Evolutionary conservation across 2,888 invertebrate species (phyloP), one percentile per base, ranked within the genome.

Genomic region (Hoplodrina blanda): DNA sequence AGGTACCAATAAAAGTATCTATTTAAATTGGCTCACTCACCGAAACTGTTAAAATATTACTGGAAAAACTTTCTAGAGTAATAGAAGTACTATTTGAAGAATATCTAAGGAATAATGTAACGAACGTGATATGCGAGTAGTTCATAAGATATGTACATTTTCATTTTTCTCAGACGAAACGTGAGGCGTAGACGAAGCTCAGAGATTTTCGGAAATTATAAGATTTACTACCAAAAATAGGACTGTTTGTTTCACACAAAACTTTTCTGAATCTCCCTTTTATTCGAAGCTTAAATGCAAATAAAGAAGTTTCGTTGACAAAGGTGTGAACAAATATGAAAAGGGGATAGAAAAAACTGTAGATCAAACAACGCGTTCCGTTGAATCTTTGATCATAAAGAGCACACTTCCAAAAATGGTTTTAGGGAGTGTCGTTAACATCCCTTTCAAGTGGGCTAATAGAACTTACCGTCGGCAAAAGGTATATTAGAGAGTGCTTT

Each of bases 141-240:
- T 81, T 81, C 81, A 81, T 83, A 81, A 83, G 78, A 83, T 72
- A 81, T 81, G 78, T 78, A 81, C 69, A 65, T 69, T 77, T 68
- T 78, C 81, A 78, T 78, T 78, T 81, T 77, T 78, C 73, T 65
- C 64, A 30, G 20, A 20, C 44, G 53, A 44, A 76, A 81, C 67
- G 67, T 72, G 64, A 77, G 63, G 64, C 62, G 57, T 49, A 64
- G 61, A 72, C 57, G 15, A 53, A 72, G n/a, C 55, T 25, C 61
- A n/a, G 66, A 62, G 81, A 72, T 77, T 81, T 76, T 60, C 33
- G n/a, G 61, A 81, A 78, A 67, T 80, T 66, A 76, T 71, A 54
- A 62, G 66, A 67, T 67, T 76, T 77, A 55, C 77, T 64, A 49
- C 41, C 54, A 54, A 64, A 64, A 67, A 55, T 59, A 67, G 15